These are phyloP conservation scores for Vannuccia rotundouncinata DNA, from an alignment of 2,888 invertebrate species.

Conservation along the genomic window DNA sequence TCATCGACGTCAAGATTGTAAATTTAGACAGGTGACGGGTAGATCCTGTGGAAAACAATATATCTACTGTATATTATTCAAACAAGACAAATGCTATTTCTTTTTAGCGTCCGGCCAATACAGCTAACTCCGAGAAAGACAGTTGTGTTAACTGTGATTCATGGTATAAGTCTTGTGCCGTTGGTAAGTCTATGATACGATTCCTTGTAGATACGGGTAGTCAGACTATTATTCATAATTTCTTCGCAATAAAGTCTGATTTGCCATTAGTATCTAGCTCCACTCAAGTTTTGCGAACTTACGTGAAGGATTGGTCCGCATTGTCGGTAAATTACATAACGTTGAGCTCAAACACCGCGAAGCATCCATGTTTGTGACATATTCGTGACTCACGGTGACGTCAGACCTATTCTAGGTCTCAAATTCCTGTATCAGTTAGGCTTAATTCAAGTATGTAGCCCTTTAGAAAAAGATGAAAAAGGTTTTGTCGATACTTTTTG, in stretches of 20 bases:
- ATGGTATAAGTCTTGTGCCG: slow-evolving; percentile 29
- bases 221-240: background rate
- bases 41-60: slow-evolving; percentile 6
- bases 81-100: slow-evolving; percentile 12
- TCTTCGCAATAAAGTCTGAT: background rate
- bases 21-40: slow-evolving; percentile 1
- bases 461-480: slow-evolving; percentile 8
- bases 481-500: slow-evolving; percentile 1
- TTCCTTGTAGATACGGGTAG: slow-evolving; percentile 5
- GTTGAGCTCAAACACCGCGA: background rate
- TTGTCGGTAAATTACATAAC: background rate
- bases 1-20: background rate
- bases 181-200: background rate
- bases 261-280: background rate
- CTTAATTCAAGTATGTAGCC: background rate
- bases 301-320: background rate
- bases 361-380: slow-evolving; percentile 5
- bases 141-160: slow-evolving; percentile 20
- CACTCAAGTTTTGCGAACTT: background rate
- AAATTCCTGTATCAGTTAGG: background rate
- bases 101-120: slow-evolving; percentile 2
- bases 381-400: background rate
- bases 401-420: slow-evolving; percentile 4
- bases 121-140: background rate
- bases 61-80: background rate